Evolutionary conservation across 2,797 vertebrate species (phyloP), one percentile per base, ranked within the genome.

Genomic region (Mormyrops boulengeri): DNA sequence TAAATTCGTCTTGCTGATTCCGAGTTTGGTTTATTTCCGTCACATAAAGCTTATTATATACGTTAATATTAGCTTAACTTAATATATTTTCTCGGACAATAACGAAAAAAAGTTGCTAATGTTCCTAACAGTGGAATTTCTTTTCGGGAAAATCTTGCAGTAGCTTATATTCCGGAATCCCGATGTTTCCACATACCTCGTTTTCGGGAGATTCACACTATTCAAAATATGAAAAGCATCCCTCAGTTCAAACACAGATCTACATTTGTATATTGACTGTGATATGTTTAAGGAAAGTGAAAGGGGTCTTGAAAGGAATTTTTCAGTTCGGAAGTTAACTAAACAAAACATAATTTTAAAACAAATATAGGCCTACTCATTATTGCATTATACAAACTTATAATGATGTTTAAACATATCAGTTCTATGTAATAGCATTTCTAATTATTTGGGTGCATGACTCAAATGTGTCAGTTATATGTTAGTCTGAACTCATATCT

Each of bases 171-270:
- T 30, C 38, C 52, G 34, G 86, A 90, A 85, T 89, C 82, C 38
- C 26, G 22, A 82, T 82, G 4, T 41, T 53, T 9, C 19, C 34
- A 77, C 34, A 49, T 73, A n/a, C 19, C 57, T 86, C 44, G 47
- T 89, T 90, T 86, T 55, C 89, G 50, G 87, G 90, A 90, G 88
- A 92, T 92, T 93, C 91, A 69, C 93, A 94, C 93, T 92, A 94
- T 95, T 93, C 92, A 90, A 95, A 93, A 94, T 90, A 95, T 94
- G 92, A 90, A 90, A 89, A 89, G 53, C 90, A 55, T 62, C 85
- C 84, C 89, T 69, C 49, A 47, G 87, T 89, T 89, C 89, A 91
- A 92, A 91, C 90, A 49, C 34, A 88, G 49, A 80, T 85, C 50
- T 88, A 88, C 19, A 53, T 90, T 77, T 93, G 91, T 57, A 93